Evolutionary conservation across 2,113 vertebrate species (phyloP).

Genomic region (Cariama cristata): DNA sequence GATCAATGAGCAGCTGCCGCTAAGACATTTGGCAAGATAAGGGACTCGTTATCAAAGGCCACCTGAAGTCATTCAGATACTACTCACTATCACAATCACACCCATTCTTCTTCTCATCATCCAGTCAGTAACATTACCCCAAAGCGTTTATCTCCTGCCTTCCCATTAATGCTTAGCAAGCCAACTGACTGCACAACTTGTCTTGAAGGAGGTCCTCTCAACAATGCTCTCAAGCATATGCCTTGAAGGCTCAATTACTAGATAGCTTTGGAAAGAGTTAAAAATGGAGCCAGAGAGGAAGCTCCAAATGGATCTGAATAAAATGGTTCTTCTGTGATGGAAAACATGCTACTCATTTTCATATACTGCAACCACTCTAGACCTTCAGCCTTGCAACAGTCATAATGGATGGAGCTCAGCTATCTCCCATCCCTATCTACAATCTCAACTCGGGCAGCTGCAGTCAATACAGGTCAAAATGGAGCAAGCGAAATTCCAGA

Average conservation of each 20-base stretch:
- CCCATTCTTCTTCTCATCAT: not conserved
- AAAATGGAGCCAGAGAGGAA: not conserved
- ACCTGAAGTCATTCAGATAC: not conserved
- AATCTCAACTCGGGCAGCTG: not conserved
- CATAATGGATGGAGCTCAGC: not conserved
- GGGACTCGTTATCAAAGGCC: not conserved
- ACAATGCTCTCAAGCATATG: fast-evolving
- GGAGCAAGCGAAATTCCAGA: not conserved
- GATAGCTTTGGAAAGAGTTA: not conserved
- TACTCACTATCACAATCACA: not conserved
- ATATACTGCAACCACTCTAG: not conserved
- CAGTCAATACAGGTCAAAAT: not conserved
- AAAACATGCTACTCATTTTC: not conserved
- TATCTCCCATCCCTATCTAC: not conserved
- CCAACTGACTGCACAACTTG: not conserved
- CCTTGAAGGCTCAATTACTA: not conserved
- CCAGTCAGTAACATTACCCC: not conserved
- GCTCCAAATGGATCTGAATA: not conserved
- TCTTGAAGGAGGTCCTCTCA: not conserved
- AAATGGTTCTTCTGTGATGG: not conserved
- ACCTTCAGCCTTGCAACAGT: not conserved
- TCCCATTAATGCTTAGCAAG: not conserved
- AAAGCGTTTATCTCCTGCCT: not conserved
- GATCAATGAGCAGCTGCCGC: not conserved
- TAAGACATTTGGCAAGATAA: not conserved